phyloP scores from a whole-genome alignment of 2,888 invertebrate genomes.

The Julus scanicus region DNA sequence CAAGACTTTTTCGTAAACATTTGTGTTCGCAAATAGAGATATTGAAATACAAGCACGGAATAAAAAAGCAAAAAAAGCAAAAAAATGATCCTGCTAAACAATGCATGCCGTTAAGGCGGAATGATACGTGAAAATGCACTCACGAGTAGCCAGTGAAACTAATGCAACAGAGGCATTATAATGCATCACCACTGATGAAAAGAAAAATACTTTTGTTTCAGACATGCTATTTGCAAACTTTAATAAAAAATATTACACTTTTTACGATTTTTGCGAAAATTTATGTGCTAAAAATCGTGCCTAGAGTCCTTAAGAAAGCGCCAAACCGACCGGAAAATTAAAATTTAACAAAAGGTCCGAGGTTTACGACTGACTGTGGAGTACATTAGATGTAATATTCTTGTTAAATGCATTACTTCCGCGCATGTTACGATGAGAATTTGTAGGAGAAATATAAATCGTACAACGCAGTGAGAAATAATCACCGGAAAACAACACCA shows the following conservation, averaged over 20 bases:
- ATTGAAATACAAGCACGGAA: conserved; percentile 18
- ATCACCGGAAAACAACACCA: neutral
- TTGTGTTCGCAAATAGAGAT: conserved; percentile 41
- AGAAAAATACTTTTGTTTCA: neutral
- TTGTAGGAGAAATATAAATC: neutral
- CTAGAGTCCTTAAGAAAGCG: neutral
- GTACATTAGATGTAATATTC: neutral
- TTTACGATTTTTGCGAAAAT: conserved; percentile 8
- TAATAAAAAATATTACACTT: neutral
- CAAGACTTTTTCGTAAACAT: conserved; percentile 37
- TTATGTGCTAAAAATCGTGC: neutral
- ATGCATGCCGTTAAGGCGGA: conserved; percentile 6
- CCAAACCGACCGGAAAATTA: conserved; percentile 40
- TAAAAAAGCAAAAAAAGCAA: neutral
- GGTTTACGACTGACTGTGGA: neutral
- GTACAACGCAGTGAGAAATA: neutral
- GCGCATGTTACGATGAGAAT: neutral
- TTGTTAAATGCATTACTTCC: neutral
- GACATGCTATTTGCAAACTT: neutral
- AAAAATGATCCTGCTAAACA: conserved; percentile 19
- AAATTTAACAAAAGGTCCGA: conserved; percentile 44
- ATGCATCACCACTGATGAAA: neutral
- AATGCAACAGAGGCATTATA: neutral
- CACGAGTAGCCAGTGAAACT: conserved; percentile 37
- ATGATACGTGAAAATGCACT: conserved; percentile 32